phyloP scores from a whole-genome alignment of 2,113 vertebrate genomes.

The Vulpes vulpes region DNA sequence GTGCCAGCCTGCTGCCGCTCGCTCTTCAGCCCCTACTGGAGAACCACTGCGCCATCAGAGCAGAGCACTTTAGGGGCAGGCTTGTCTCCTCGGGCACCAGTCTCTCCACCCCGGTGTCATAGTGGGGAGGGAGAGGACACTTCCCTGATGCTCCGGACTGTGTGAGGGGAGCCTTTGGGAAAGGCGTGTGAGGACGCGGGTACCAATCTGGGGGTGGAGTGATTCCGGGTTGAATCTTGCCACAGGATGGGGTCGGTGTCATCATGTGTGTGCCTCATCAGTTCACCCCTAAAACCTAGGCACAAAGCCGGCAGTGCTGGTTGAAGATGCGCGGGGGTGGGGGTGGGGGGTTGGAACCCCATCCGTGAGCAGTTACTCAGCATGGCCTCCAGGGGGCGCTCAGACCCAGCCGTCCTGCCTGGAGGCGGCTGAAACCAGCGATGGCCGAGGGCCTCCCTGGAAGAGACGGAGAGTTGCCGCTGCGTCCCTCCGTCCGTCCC shows the following conservation, averaged over 20 bases:
- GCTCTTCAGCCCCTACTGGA: neutral
- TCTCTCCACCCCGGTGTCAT: neutral
- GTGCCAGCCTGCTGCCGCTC: neutral
- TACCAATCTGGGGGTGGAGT: neutral
- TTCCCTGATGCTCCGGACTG: neutral
- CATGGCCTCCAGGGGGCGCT: neutral
- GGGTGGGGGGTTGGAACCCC: no score
- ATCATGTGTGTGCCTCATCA: neutral
- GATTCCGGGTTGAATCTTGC: neutral
- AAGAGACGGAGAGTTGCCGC: neutral
- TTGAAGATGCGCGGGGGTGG: no score
- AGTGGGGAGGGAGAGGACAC: neutral
- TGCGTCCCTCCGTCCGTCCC: neutral
- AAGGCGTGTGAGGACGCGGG: neutral
- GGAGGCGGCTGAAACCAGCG: neutral
- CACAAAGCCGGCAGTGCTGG: no score
- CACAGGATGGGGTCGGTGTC: neutral
- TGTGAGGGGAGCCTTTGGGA: neutral
- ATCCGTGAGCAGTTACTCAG: neutral
- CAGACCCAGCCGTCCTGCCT: neutral
- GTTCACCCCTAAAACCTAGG: neutral
- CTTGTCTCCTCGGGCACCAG: neutral
- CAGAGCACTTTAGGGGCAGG: neutral
- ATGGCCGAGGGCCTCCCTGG: neutral
- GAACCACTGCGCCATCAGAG: neutral